Conservation (phyloP, 2,113 vertebrate species). For the Microcebus griseorufus region DNA sequence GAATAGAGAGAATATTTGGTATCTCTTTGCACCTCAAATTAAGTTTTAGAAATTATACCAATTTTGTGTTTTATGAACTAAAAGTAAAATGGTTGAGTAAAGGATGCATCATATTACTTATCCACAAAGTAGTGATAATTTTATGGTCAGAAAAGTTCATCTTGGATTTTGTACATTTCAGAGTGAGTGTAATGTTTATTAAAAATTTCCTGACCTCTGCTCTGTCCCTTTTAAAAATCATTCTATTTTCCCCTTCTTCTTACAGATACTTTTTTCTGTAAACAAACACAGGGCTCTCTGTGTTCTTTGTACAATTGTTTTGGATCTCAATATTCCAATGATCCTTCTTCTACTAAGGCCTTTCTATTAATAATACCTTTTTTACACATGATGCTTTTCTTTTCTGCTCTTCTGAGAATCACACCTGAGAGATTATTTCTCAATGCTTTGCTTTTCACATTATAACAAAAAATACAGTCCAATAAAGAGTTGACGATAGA, state of each 20-base stretch:
- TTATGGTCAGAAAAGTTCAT: not conserved
- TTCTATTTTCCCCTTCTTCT: not conserved
- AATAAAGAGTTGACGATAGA: not conserved
- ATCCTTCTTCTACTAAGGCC: not conserved
- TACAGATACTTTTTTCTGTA: not conserved
- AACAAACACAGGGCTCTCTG: not conserved
- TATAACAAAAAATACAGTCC: not conserved
- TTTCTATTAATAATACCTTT: not conserved
- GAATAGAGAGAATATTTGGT: not conserved
- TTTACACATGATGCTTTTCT: not conserved
- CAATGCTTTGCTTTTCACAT: not conserved
- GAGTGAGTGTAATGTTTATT: not conserved
- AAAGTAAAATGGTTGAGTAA: not conserved
- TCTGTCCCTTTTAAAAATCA: not conserved
- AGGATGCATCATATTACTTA: not conserved
- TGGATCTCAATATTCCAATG: not conserved
- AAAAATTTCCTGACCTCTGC: not conserved
- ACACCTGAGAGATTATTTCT: not conserved
- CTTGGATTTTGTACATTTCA: not conserved
- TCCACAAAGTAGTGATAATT: not conserved
- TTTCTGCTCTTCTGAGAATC: not conserved
- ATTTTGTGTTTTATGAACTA: not conserved
- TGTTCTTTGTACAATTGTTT: not conserved
- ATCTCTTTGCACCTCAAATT: not conserved
- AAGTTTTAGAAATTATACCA: not conserved